Conservation (phyloP, 2,888 invertebrate genomes). For the Rhabditophanes sp. region DNA sequence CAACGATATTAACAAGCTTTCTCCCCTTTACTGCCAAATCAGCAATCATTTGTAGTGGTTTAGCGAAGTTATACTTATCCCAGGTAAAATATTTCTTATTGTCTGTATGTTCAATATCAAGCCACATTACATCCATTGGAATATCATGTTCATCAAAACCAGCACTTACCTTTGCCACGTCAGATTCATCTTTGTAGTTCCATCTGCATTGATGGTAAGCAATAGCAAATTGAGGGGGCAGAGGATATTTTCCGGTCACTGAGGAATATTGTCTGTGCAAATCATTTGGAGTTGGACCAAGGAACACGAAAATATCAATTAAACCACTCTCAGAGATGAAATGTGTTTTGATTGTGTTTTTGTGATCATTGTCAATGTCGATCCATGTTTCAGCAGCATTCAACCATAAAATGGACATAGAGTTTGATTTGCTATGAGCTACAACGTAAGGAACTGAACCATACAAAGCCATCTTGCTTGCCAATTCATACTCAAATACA, state of each 20-base stretch:
- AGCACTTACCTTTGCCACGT: conserved; percentile 65
- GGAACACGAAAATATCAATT: conserved; percentile 73
- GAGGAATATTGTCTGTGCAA: conserved; percentile 69
- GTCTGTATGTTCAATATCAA: conserved; percentile 97
- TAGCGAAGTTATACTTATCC: conserved; percentile 73
- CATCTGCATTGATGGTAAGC: conserved; percentile 93
- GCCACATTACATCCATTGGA: conserved; percentile 85
- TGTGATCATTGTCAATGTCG: conserved; percentile 53
- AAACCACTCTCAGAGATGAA: conserved; percentile 96
- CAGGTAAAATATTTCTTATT: conserved; percentile 90
- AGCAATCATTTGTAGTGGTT: conserved; percentile 69
- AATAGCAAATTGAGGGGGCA: conserved; percentile 77
- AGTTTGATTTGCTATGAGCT: conserved; percentile 59
- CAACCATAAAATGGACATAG: conserved; percentile 80
- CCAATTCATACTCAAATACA: conserved; percentile 89
- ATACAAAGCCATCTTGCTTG: conserved; percentile 86
- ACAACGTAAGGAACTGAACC: conserved; percentile 82
- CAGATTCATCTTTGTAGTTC: conserved; percentile 95
- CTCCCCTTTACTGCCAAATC: conserved; percentile 59
- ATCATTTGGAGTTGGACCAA: conserved; percentile 72
- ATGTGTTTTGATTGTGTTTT: conserved; percentile 52
- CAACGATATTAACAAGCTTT: conserved; percentile 81
- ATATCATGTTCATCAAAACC: conserved; percentile 79
- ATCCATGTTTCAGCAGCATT: conserved; percentile 98
- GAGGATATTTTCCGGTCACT: conserved; percentile 69